These are phyloP conservation scores for Formica exsecta DNA, from an alignment of 1,140 invertebrate genomes.

Conservation along the genomic window DNA sequence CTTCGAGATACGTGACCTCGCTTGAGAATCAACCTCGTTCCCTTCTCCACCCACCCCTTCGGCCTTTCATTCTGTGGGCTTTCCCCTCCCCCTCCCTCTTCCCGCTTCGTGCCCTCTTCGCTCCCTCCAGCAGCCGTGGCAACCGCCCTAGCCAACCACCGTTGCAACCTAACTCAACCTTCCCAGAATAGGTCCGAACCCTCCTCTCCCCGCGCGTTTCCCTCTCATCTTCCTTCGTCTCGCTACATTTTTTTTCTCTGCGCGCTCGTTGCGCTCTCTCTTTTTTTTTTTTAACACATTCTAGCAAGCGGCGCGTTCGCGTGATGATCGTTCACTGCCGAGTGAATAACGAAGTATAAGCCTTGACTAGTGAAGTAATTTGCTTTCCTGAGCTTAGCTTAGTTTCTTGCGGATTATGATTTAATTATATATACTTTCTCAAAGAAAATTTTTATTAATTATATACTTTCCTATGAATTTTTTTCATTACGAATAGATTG, in stretches of 20 bases:
- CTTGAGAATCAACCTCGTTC: slow-evolving; percentile 82
- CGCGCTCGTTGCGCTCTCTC: slow-evolving; percentile 19
- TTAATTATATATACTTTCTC: slow-evolving; percentile 9
- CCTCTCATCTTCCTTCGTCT: slow-evolving; percentile 38
- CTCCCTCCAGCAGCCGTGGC: slow-evolving; percentile 53
- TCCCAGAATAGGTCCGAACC: slow-evolving; percentile 65
- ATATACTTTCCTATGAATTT: not conserved
- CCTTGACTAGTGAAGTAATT: not conserved
- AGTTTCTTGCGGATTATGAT: not conserved
- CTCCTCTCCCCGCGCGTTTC: not conserved
- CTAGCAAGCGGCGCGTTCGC: slow-evolving; percentile 26
- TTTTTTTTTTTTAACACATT: slow-evolving; percentile 40
- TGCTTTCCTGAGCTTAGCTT: not conserved
- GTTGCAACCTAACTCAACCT: slow-evolving; percentile 74
- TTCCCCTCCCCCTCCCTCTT: not conserved
- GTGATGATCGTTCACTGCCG: not conserved
- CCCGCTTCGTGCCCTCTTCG: slow-evolving; percentile 58
- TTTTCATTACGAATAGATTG: not conserved
- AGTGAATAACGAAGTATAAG: slow-evolving; percentile 1
- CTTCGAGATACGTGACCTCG: slow-evolving; percentile 85
- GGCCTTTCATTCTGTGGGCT: slow-evolving; percentile 20
- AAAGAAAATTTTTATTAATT: not conserved
- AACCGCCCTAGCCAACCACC: slow-evolving; percentile 65
- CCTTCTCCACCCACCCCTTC: slow-evolving; percentile 63
- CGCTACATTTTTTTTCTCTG: slow-evolving; percentile 40